phyloP scores from a whole-genome alignment of 2,888 invertebrate species.

The Cantharis nigra region DNA sequence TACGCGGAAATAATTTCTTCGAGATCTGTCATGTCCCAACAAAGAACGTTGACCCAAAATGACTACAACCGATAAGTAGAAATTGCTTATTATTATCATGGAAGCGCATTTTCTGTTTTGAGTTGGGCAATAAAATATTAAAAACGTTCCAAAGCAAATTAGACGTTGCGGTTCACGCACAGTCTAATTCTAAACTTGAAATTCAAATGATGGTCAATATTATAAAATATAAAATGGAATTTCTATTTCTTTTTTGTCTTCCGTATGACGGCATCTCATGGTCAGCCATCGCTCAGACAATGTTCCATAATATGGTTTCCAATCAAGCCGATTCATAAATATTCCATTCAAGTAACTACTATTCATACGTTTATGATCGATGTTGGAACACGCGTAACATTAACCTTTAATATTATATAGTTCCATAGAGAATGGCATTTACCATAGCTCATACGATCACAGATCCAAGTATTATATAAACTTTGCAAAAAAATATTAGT shows the following conservation, averaged over 20 bases:
- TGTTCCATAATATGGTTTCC: neutral
- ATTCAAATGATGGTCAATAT: too few relatives aligned
- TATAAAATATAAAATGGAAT: too few relatives aligned
- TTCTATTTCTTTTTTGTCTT: neutral
- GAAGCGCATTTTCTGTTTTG: neutral
- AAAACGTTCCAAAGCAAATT: too few relatives aligned
- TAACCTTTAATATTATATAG: conserved; percentile 30
- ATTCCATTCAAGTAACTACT: conserved; percentile 24
- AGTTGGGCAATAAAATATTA: too few relatives aligned
- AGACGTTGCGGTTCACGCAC: too few relatives aligned
- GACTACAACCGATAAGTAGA: neutral
- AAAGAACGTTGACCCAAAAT: neutral
- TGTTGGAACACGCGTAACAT: conserved; percentile 20
- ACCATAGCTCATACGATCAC: neutral
- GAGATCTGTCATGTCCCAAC: neutral
- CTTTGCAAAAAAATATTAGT: neutral
- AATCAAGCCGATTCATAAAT: conserved; percentile 16
- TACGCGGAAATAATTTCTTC: neutral
- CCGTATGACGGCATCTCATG: neutral
- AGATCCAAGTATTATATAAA: neutral
- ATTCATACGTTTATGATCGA: conserved; percentile 26
- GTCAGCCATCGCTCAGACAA: neutral
- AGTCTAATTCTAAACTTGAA: too few relatives aligned
- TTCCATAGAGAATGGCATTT: neutral
- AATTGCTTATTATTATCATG: neutral